A percentile compares a stretch with the other conserved stretches of the same genome.
Conservation (phyloP, 2,797 vertebrate species). For the Pseudopleuronectes americanus region DNA sequence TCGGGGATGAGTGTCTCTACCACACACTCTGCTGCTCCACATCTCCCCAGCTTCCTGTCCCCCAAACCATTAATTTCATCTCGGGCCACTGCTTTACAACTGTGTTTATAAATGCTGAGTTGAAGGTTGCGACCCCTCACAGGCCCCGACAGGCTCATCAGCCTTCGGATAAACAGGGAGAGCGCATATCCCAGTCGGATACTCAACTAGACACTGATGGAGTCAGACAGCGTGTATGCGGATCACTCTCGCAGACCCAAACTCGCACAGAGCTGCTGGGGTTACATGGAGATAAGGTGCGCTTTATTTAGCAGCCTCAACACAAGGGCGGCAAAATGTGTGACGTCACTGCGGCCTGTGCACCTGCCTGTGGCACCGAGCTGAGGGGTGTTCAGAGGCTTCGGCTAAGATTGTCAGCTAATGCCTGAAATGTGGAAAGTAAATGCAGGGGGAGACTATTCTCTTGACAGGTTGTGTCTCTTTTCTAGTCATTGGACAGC, state of each 20-base stretch:
- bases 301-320: slow-evolving; percentile 67
- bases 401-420: slow-evolving; percentile 53
- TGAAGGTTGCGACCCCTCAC: slow-evolving; percentile 45
- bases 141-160: slow-evolving; percentile 35
- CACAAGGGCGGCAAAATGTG: slow-evolving; percentile 32
- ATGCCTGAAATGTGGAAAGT: slow-evolving; percentile 65
- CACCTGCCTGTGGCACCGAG: slow-evolving; percentile 16
- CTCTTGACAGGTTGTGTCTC: slow-evolving; percentile 45
- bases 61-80: slow-evolving; percentile 28
- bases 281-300: slow-evolving; percentile 71
- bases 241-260: slow-evolving; percentile 59
- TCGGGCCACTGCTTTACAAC: slow-evolving; percentile 26
- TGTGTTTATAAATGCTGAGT: slow-evolving; percentile 36
- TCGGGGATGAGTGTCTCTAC: slow-evolving; percentile 14
- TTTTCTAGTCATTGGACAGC: slow-evolving; percentile 57
- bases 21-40: slow-evolving; percentile 8
- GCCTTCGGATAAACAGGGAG: slow-evolving; percentile 41
- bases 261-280: slow-evolving; percentile 54
- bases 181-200: slow-evolving; percentile 57
- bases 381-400: slow-evolving; percentile 29
- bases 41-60: slow-evolving; percentile 29
- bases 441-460: slow-evolving; percentile 51
- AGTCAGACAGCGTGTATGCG: slow-evolving; percentile 62
- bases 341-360: slow-evolving; percentile 43
- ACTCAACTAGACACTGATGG: slow-evolving; percentile 60